Evolutionary conservation across 2,888 invertebrate species (phyloP), one percentile per base, ranked within the genome.

Genomic region (Apoderus coryli): DNA sequence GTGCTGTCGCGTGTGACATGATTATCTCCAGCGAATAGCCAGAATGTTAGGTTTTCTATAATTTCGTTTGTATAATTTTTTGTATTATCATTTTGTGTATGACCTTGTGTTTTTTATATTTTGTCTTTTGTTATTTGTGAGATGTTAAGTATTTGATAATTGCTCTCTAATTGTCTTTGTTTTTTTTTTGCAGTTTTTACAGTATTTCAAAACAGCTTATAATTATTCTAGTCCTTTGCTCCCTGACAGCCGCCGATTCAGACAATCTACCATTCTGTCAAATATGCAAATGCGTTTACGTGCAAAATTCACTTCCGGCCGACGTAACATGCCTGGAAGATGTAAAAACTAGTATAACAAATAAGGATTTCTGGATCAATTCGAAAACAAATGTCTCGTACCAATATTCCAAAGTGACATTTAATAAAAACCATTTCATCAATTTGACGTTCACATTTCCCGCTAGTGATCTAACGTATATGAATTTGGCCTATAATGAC

Each of bases 401-500:
- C 15, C 22, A 36, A 0, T 48, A 47, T 27, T 22, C 32, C 19
- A 31, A 29, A 3, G 4, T 49, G 4, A 37, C 29, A 5, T 33
- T 48, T 26, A 36, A 44, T 11, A 42, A 47, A 30, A 41, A 41
- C 33, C 29, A 40, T 15, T 38, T 46, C 14, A 24, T 38, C 10
- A 22, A 42, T 11, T 32, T 50, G 12, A 39, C 42, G 6, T 31
- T 41, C 10, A 33, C 41, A 19, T 64, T 82, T 9, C 72, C 73
- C 0, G 50, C 58, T 2, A 58, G 49, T 36, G 57, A 52, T 13
- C 41, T 78, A 1, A 56, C 60, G 29, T 60, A 63, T 14, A 49
- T 84, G 14, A 71, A 73, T 43, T 57, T 84, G 4, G 65, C 68
- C 0, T 51, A 64, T 29, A 79, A 77, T 52, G 57, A 58, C 24